A percentile compares a stretch with the other conserved stretches of the same genome.
Conservation (phyloP, 23 tunicate genomes). For the Trididemnum clinides region DNA sequence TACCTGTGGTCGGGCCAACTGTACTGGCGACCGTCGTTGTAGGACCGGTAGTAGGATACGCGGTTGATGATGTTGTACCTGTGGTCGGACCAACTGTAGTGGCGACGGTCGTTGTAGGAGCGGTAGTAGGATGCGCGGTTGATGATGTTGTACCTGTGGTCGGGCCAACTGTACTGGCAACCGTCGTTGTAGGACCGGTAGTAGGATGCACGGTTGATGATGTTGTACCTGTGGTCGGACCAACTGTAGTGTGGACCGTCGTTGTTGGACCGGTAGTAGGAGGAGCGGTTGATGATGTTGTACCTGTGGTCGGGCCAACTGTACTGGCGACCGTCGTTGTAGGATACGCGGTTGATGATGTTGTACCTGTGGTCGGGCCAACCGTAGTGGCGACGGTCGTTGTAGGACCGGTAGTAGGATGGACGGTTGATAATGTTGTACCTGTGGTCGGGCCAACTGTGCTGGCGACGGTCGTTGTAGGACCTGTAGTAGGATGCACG, state of each 20-base stretch:
- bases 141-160: not conserved
- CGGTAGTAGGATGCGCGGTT: not conserved
- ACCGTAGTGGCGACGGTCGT: not conserved
- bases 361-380: not conserved
- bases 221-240: not conserved
- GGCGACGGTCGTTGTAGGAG: not conserved
- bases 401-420: not conserved
- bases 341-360: not conserved
- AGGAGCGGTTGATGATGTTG: not conserved
- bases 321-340: not conserved
- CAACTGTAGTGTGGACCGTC: not conserved
- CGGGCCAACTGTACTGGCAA: too few relatives aligned
- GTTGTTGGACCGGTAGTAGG: not conserved
- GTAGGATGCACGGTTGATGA: not conserved
- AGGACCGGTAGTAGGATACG: not conserved
- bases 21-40: not conserved
- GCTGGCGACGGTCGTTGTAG: not conserved
- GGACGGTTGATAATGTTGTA: not conserved
- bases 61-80: not conserved
- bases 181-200: too few relatives aligned
- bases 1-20: too few relatives aligned
- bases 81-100: not conserved
- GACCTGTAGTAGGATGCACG: conserved; percentile 6
- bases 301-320: not conserved
- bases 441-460: not conserved